phyloP scores from a whole-genome alignment of 2,797 vertebrate species.

The Chromis chromis region DNA sequence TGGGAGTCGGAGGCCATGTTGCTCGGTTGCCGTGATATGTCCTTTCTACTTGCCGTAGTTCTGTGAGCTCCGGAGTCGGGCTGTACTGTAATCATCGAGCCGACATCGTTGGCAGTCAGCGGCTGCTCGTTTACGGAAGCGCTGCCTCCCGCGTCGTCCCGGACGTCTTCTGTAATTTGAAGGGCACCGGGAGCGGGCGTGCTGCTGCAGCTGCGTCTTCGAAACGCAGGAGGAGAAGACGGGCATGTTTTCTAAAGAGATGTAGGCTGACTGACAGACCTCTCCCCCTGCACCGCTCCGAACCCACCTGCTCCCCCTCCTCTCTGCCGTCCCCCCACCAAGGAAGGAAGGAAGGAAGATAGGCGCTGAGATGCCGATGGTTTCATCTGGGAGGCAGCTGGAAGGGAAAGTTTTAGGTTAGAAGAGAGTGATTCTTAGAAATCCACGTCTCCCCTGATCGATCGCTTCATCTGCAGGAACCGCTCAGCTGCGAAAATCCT shows the following conservation, averaged over 20 bases:
- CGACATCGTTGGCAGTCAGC: constrained; percentile 20
- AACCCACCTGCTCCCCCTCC: constrained; percentile 54
- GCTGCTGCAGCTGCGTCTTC: constrained; percentile 39
- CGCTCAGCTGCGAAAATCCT: constrained; percentile 8
- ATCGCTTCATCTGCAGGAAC: constrained; percentile 27
- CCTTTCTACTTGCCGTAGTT: constrained; percentile 36
- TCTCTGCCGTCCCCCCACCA: constrained; percentile 23
- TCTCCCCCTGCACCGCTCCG: constrained; percentile 18
- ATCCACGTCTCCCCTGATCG: not conserved
- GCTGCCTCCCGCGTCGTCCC: not conserved
- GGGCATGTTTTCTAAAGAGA: constrained; percentile 34
- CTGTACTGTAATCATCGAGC: constrained; percentile 14
- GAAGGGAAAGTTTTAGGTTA: constrained; percentile 54
- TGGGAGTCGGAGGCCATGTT: constrained; percentile 6
- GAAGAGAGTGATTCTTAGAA: not conserved
- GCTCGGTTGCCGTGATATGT: not conserved
- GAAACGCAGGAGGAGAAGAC: constrained; percentile 25
- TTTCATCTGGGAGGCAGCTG: constrained; percentile 48
- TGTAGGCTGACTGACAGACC: constrained; percentile 42
- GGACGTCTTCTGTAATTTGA: constrained; percentile 55
- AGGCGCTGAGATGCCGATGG: constrained; percentile 69
- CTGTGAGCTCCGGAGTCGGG: constrained; percentile 27
- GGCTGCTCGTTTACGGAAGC: constrained; percentile 64
- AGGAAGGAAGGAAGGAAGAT: constrained; percentile 26
- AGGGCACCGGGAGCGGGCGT: constrained; percentile 54